A percentile compares a stretch with the other conserved stretches of the same genome.
These are phyloP conservation scores for Agrotis segetum DNA, from an alignment of 2,888 invertebrate species.

Conservation along the genomic window DNA sequence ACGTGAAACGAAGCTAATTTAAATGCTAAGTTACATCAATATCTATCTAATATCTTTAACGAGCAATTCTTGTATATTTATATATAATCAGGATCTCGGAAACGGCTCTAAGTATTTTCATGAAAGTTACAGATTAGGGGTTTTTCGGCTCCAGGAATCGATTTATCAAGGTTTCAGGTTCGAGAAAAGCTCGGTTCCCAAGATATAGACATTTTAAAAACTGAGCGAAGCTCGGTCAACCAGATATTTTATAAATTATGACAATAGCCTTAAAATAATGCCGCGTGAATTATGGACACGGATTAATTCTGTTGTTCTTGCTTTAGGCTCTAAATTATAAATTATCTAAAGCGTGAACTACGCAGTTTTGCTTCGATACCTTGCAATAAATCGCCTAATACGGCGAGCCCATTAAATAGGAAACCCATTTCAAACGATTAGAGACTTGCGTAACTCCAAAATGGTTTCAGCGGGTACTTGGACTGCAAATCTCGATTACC, in stretches of 20 bases:
- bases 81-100: too few relatives aligned
- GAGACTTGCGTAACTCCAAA: constrained; percentile 60
- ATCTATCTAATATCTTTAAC: too few relatives aligned
- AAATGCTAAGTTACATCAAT: background rate
- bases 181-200: too few relatives aligned
- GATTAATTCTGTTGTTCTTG: constrained; percentile 17
- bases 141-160: too few relatives aligned
- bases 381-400: constrained; percentile 63
- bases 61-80: too few relatives aligned
- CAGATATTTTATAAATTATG: background rate
- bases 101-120: too few relatives aligned
- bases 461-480: constrained; percentile 59
- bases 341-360: constrained; percentile 38
- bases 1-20: background rate
- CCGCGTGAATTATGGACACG: constrained; percentile 20
- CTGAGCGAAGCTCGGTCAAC: too few relatives aligned
- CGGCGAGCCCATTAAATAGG: constrained; percentile 53
- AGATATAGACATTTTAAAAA: too few relatives aligned
- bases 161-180: too few relatives aligned
- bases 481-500: constrained; percentile 70
- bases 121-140: too few relatives aligned
- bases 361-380: constrained; percentile 46
- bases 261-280: constrained; percentile 1
- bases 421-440: constrained; percentile 70
- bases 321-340: constrained; percentile 24